phyloP scores from a whole-genome alignment of 1,140 invertebrate species.

The Solenopsis fugax region DNA sequence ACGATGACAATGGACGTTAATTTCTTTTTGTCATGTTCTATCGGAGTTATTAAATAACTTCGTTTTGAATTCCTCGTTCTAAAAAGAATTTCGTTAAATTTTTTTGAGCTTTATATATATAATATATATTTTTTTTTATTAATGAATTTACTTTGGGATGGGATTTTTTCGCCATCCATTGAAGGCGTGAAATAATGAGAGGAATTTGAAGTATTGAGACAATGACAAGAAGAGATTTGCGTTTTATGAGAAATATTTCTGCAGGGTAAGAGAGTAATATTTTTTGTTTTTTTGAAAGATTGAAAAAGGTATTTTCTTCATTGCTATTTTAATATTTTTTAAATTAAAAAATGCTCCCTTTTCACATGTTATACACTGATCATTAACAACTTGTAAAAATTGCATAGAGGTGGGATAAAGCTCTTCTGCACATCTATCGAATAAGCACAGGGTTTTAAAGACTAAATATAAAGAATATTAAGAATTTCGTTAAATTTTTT shows the following conservation, averaged over 20 bases:
- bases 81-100: not conserved
- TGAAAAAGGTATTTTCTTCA: too few species aligned
- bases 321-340: too few species aligned
- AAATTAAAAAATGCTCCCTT: too few species aligned
- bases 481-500: not conserved
- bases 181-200: not conserved
- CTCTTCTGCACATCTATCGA: too few species aligned
- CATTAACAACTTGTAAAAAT: too few species aligned
- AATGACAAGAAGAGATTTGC: not conserved
- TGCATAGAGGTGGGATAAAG: too few species aligned
- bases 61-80: not conserved
- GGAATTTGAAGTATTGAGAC: slow-evolving; percentile 21
- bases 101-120: not conserved
- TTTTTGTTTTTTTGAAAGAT: too few species aligned
- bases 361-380: too few species aligned
- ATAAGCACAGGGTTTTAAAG: too few species aligned
- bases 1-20: not conserved
- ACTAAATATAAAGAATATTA: too few species aligned
- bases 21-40: not conserved
- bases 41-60: not conserved
- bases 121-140: not conserved
- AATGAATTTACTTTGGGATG: not conserved
- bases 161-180: not conserved
- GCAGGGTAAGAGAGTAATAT: not conserved
- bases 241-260: slow-evolving; percentile 36